Base-by-base conservation (phyloP, 2,113 vertebrate species). In the Alethe castanea region DNA sequence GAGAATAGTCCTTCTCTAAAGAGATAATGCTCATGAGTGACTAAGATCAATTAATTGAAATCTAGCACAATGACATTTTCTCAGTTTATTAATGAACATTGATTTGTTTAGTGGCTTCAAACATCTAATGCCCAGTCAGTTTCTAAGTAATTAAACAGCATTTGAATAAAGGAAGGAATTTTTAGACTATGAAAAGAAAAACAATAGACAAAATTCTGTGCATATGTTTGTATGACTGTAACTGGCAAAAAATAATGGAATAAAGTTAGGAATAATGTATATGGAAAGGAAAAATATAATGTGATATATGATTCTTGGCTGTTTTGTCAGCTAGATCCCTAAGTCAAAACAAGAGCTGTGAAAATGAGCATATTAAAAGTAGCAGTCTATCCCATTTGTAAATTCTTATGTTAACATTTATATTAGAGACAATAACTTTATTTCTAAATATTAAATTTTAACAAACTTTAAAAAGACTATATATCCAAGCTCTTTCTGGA, bases 51-150 rank as follows among this genome's bases (percentile, higher is more conserved):
- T 86, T 69, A 29, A 81, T 40, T 89, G 36, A 72, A 80, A 81
- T 94, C 73, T 87, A 95, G 40, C 17, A 76, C 67, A 90, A 45
- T 71, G 33, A 48, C 23, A 70, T 95, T 95, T 94, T 74, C 35
- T 79, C 47, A 66, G 29, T 70, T 67, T 66, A 76, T 84, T 92
- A 88, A 50, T 23, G 47, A 36, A 35, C 35, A 83, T 44, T 66
- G 36, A 86, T 78, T 79, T 77, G n/a, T 94, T 87, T 77, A 66
- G 60, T 20, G 52, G 66, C 12, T 85, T 86, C 47, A 81, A 72
- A 64, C 11, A 71, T 40, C 24, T 77, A 91, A 38, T 57, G 15
- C 52, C 61, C 23, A 64, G 38, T 85, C 57, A 36, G 18, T 26
- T 73, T 56, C 71, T 54, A 50, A 44, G 57, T 59, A 65, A 72